These are phyloP conservation scores for Rhodinocichla rosea DNA, from an alignment of 2,113 vertebrate genomes.

Conservation along the genomic window DNA sequence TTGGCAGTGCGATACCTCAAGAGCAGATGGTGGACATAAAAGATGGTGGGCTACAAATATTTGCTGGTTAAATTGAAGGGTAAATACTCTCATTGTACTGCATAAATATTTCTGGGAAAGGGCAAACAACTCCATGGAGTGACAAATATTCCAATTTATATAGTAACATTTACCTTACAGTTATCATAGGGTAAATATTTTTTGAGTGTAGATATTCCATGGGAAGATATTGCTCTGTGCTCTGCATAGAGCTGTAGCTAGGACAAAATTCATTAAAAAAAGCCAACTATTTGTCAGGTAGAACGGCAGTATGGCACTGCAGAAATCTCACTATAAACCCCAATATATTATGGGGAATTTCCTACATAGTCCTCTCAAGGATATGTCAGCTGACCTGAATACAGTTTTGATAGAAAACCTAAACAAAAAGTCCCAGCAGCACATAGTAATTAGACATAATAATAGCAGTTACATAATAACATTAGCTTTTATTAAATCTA, in stretches of 20 bases:
- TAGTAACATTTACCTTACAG: slow-evolving; percentile 13
- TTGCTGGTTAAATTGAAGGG: slow-evolving; percentile 43
- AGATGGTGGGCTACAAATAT: slow-evolving; percentile 20
- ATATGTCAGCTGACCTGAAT: not conserved
- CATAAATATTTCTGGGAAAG: slow-evolving; percentile 7
- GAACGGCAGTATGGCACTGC: not conserved
- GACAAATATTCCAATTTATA: slow-evolving; percentile 4
- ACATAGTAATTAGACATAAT: not conserved
- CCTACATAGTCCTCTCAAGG: not conserved
- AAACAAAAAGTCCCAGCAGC: not conserved
- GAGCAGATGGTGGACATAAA: not conserved
- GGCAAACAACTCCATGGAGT: not conserved
- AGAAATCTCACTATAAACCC: not conserved
- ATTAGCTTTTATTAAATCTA: not conserved
- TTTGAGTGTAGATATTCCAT: not conserved
- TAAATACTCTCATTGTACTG: slow-evolving; percentile 21
- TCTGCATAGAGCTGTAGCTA: not conserved
- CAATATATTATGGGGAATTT: not conserved
- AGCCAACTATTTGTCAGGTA: not conserved
- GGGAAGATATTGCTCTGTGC: not conserved
- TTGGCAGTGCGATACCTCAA: not conserved
- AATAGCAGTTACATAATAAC: not conserved
- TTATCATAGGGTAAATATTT: slow-evolving; percentile 27
- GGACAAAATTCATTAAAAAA: not conserved
- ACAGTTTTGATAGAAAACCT: not conserved